Conservation (phyloP, 2,888 invertebrate genomes). For the Dasypolia templi region DNA sequence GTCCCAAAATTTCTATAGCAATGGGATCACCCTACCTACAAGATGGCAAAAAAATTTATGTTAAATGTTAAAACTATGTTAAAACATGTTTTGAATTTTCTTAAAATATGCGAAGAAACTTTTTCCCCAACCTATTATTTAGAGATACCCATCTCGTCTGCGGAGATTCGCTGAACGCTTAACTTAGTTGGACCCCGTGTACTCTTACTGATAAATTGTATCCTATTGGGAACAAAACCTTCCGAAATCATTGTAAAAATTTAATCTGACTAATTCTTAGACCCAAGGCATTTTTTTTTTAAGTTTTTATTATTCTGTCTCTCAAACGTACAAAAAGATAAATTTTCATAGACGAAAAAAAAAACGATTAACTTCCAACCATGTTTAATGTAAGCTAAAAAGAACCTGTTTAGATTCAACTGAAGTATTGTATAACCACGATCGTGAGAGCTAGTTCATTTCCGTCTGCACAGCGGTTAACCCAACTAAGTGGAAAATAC, state of each 20-base stretch:
- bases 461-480: constrained; percentile 66
- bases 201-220: neutral
- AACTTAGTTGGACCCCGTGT: too few species aligned
- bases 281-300: neutral
- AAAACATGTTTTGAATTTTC: too few species aligned
- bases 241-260: neutral
- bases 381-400: constrained; percentile 62
- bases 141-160: too few species aligned
- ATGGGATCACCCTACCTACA: too few species aligned
- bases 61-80: too few species aligned
- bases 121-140: too few species aligned
- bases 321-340: constrained; percentile 26
- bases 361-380: constrained; percentile 62
- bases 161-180: too few species aligned
- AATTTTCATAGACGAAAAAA: constrained; percentile 47
- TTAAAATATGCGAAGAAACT: too few species aligned
- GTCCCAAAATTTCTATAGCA: too few species aligned
- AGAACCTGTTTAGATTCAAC: constrained; percentile 73
- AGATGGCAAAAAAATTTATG: too few species aligned
- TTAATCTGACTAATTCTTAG: neutral
- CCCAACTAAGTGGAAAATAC: constrained; percentile 47
- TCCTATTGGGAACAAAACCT: neutral
- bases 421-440: constrained; percentile 74
- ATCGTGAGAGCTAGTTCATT: constrained; percentile 71
- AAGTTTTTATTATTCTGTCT: constrained; percentile 6